These are phyloP conservation scores for Chrysina gloriosa DNA, from an alignment of 2,888 invertebrate species.

Conservation along the genomic window DNA sequence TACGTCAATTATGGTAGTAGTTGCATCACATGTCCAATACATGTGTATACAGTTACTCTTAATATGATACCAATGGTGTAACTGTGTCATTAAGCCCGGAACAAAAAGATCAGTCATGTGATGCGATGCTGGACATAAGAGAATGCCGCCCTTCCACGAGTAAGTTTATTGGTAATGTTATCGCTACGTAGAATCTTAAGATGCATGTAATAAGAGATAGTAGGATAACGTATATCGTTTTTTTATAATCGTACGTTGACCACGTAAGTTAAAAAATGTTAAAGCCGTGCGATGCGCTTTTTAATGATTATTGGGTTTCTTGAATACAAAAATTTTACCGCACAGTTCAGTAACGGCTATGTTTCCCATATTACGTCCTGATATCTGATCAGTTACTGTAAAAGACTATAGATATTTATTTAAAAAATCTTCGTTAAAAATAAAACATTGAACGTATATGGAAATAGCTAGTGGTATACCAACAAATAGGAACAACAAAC, in stretches of 20 bases:
- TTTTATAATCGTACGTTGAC: neutral
- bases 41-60: neutral
- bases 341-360: too few species aligned
- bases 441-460: too few species aligned
- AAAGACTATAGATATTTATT: too few species aligned
- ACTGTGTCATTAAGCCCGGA: neutral
- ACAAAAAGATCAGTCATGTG: neutral
- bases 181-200: constrained; percentile 1
- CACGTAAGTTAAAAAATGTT: neutral
- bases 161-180: constrained; percentile 11
- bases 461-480: too few species aligned
- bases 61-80: neutral
- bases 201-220: neutral
- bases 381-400: too few species aligned
- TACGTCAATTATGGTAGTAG: neutral
- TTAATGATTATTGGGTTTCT: too few species aligned
- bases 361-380: too few species aligned
- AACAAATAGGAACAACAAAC: too few species aligned
- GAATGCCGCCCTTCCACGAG: neutral
- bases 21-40: neutral
- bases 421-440: too few species aligned
- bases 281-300: neutral
- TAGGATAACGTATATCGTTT: neutral
- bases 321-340: too few species aligned
- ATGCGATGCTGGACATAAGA: neutral